Evolutionary conservation across 2,888 invertebrate genomes (phyloP), one percentile per base, ranked within the genome.

Genomic region (Drosophila rubida): DNA sequence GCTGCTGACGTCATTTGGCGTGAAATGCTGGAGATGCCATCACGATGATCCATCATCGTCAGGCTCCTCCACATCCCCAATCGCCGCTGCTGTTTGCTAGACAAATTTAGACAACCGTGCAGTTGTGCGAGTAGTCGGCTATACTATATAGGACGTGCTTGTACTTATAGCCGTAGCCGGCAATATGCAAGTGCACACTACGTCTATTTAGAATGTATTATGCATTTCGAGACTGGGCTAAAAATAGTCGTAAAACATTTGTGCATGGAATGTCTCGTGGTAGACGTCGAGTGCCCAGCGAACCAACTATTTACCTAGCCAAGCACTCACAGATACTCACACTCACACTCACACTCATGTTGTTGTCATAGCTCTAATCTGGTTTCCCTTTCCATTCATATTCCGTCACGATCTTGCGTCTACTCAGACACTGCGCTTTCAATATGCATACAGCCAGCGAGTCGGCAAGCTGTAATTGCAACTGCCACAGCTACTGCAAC

Each of bases 381-480:
- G 65, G 68, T 77, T 74, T 79, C 70, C 74, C 78, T 76, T 82
- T 82, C 65, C 54, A 81, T 68, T 68, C 67, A 80, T 80, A 78
- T 79, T 78, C 81, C 50, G 79, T 79, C 79, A 79, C 79, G 79
- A 76, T 80, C 42, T 30, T 35, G 37, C 19, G 54, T 58, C 53
- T 23, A 25, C 25, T 39, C 13, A 16, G 32, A 27, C 22, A 23
- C 23, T n/a, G n/a, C 32, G 37, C 14, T 13, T 32, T 44, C 32
- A 14, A 41, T 19, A 32, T 62, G 32, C 46, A 57, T 8, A 25
- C 30, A 48, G 16, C 35, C 14, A 39, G 4, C 11, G 4, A 9
- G n/a, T 11, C 30, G n/a, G 32, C 32, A 11, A 32, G n/a, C 5
- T 27, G 16, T 13, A 42, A 51, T 32, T 35, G 53, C 51, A 49